Percentiles rank a stretch among this genome's conserved stretches.
Evolutionary conservation across 2,888 invertebrate species (phyloP).

Genomic region (Synanthedon andrenaeformis): DNA sequence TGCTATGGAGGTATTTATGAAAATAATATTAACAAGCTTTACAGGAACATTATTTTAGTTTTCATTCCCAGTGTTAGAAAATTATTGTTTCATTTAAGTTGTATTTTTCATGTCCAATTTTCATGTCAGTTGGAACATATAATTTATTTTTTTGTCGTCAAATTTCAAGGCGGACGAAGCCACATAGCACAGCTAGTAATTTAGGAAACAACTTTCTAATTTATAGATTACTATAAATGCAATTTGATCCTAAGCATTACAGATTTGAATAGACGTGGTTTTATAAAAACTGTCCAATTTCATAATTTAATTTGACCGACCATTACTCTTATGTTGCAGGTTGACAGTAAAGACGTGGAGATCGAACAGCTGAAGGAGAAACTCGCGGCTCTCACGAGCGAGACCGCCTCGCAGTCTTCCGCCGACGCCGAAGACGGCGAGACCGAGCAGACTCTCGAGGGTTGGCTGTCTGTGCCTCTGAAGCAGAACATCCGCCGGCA

Average conservation of each 20-base stretch:
- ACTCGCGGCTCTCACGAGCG: constrained; percentile 81
- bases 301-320: too few relatives aligned
- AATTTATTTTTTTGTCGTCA: not conserved
- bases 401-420: constrained; percentile 92
- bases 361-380: constrained; percentile 93
- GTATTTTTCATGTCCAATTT: not conserved
- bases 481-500: constrained; percentile 95
- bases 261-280: too few relatives aligned
- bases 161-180: not conserved
- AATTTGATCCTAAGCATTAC: too few relatives aligned
- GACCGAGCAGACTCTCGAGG: constrained; percentile 87
- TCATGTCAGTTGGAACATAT: not conserved
- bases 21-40: not conserved
- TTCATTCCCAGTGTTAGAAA: too few relatives aligned
- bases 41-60: too few relatives aligned
- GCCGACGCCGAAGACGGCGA: constrained; percentile 88
- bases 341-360: constrained; percentile 96
- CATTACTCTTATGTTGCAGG: constrained; percentile 24
- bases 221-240: too few relatives aligned
- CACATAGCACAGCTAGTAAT: too few relatives aligned
- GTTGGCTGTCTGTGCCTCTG: constrained; percentile 95
- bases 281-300: too few relatives aligned
- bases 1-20: constrained; percentile 83
- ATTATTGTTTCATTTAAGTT: too few relatives aligned
- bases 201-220: too few relatives aligned